These are phyloP conservation scores for Pelochelys cantorii DNA, from an alignment of 2,797 vertebrate species.

Conservation along the genomic window DNA sequence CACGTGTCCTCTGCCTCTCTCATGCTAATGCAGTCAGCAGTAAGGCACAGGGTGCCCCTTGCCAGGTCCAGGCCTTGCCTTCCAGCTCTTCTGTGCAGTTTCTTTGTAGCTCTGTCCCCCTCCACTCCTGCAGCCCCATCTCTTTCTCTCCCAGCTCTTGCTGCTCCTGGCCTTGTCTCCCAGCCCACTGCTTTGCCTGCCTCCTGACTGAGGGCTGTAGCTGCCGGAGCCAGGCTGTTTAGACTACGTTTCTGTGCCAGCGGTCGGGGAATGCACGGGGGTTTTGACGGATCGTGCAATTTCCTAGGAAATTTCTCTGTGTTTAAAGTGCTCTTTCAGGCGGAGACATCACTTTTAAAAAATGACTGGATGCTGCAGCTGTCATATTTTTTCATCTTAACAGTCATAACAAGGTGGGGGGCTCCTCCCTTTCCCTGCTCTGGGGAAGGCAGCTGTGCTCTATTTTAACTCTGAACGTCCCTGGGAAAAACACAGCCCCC, in stretches of 20 bases:
- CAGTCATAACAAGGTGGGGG: not conserved
- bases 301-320: not conserved
- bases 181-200: not conserved
- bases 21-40: not conserved
- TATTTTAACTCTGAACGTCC: not conserved
- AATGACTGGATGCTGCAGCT: not conserved
- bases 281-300: not conserved
- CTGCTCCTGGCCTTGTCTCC: not conserved
- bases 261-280: not conserved
- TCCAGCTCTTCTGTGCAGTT: not conserved
- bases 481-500: not conserved
- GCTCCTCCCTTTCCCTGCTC: not conserved
- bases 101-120: not conserved
- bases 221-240: rapidly evolving
- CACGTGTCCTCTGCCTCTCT: not conserved
- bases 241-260: not conserved
- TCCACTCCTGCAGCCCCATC: not conserved
- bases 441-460: not conserved
- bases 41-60: not conserved
- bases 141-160: not conserved
- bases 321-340: conserved; percentile 32
- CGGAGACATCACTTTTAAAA: not conserved
- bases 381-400: not conserved
- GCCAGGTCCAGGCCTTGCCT: not conserved
- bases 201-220: rapidly evolving